Percentiles rank a stretch among this genome's conserved stretches.
Evolutionary conservation across 2,113 vertebrate species (phyloP).

Genomic region (Oryzias celebensis): DNA sequence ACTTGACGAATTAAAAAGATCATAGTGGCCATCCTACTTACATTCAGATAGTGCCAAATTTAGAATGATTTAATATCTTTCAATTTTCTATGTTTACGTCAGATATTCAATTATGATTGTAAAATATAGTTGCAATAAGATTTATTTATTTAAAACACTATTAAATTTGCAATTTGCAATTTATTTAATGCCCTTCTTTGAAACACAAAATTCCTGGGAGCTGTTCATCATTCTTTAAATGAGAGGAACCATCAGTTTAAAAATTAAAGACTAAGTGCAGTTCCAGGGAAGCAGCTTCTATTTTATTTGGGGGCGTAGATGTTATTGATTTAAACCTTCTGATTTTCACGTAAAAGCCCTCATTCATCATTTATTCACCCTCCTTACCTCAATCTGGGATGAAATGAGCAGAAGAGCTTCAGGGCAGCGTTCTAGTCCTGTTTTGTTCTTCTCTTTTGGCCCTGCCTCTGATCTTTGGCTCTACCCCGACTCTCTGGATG

Average conservation of each 20-base stretch:
- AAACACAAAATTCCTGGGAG: constrained; percentile 11
- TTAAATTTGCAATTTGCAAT: too few species aligned
- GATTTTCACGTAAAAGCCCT: too few species aligned
- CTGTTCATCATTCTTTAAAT: constrained; percentile 5
- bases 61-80: not conserved
- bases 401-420: too few species aligned
- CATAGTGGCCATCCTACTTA: not conserved
- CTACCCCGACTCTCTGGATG: too few species aligned
- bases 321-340: not conserved
- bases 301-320: constrained; percentile 2
- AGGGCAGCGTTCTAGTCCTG: too few species aligned
- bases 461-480: too few species aligned
- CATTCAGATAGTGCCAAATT: not conserved
- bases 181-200: not conserved
- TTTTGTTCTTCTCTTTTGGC: too few species aligned
- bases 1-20: constrained; percentile 19
- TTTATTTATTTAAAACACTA: too few species aligned
- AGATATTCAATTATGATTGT: not conserved
- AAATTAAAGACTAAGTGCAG: constrained; percentile 8
- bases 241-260: constrained; percentile 25
- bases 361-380: too few species aligned
- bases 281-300: constrained; percentile 4
- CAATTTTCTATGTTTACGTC: not conserved
- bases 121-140: too few species aligned
- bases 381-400: too few species aligned